A percentile compares a stretch with the other conserved stretches of the same genome.
Evolutionary conservation across 2,888 invertebrate genomes (phyloP).

Genomic region (Luffia ferchaultella): DNA sequence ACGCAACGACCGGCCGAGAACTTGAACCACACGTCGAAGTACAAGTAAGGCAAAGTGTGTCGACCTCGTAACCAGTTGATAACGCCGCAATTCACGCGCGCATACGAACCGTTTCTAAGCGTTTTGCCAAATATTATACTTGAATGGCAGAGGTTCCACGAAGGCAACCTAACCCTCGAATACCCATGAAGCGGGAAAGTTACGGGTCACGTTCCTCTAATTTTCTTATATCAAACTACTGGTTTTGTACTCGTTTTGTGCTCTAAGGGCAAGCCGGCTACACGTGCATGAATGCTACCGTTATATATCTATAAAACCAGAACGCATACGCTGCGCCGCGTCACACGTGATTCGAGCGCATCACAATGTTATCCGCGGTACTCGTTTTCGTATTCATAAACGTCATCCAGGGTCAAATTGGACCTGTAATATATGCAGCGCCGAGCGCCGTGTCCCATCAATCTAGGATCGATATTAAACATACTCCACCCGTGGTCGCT

Average conservation of each 20-base stretch:
- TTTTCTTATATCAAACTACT: no score
- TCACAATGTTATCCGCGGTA: slow-evolving; percentile 1
- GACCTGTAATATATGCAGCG: slow-evolving; percentile 43
- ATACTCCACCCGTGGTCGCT: slow-evolving; percentile 22
- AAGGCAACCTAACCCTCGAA: no score
- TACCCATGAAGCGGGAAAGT: no score
- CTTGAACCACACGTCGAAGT: slow-evolving; percentile 42
- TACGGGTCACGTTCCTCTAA: no score
- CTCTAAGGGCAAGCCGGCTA: slow-evolving; percentile 22
- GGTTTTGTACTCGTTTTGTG: neutral
- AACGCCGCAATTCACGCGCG: no score
- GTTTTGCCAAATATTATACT: no score
- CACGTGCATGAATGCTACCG: slow-evolving; percentile 37
- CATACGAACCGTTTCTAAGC: no score
- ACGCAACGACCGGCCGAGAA: slow-evolving; percentile 53
- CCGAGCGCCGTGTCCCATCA: slow-evolving; percentile 66
- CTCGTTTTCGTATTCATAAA: slow-evolving; percentile 15
- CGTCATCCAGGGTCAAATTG: slow-evolving; percentile 26
- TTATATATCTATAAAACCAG: slow-evolving; percentile 47
- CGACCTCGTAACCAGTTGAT: no score
- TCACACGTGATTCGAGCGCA: slow-evolving; percentile 16
- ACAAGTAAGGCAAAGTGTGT: no score
- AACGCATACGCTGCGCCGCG: slow-evolving; percentile 26
- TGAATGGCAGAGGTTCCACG: no score
- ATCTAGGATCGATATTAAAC: slow-evolving; percentile 57